Base-by-base conservation (phyloP, 2,113 vertebrate genomes). In the Rhineura floridana region DNA sequence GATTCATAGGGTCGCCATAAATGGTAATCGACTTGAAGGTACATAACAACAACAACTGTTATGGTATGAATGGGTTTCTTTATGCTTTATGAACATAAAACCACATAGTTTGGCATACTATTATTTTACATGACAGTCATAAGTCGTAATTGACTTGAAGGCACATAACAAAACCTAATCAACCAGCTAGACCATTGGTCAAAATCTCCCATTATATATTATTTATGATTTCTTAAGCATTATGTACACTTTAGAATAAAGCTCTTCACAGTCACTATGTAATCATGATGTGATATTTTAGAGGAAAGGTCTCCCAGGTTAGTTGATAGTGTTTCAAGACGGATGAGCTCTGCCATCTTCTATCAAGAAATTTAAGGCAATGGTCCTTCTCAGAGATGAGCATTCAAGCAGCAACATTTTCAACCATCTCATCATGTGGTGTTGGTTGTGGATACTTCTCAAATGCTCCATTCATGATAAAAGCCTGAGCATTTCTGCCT, bases 231-330 rank as follows among this genome's bases (percentile, higher is more conserved):
- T 72, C 89, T 7, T 6, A 65, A 83, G 55, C 33, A 0, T 83
- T 94, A 81, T 17, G 88, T 46, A 88, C 88, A 12, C 33, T 84
- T 82, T 69, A 78, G 70, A 91, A 55, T 3, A 9, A 39, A 25
- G 23, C 48, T 91, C 87, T 93, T 84, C 50, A 70, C n/a, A 88
- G 7, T 78, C 50, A 46, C 50, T 42, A 83, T 77, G 85, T 83
- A 81, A 94, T 69, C 65, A 83, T 90, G 52, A 89, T 91, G 90
- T 93, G 82, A 90, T 55, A 91, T 2, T 25, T 6, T 42, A 42
- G 39, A 39, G 52, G 33, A 80, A 80, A 25, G 78, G 17, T 19
- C 17, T 59, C 59, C 21, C 8, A 52, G 50, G n/a, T 52, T 21
- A 76, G 9, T 3, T 76, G 48, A 80, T 59, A n/a, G 7, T 59